Conservation (phyloP, 2,797 vertebrate species). For the Brachyrhaphis roseni region DNA sequence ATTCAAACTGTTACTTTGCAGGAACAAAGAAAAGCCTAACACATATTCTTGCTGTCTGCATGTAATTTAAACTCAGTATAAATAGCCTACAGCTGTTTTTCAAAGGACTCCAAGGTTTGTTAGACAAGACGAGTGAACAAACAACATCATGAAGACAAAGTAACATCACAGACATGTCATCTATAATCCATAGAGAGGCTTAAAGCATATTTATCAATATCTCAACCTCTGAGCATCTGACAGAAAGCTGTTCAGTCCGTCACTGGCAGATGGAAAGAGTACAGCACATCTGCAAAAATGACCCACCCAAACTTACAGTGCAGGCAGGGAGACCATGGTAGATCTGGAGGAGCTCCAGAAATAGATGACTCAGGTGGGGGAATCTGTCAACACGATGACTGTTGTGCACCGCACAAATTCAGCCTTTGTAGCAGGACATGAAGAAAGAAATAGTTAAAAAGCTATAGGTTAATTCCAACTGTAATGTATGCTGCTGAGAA, state of each 20-base stretch:
- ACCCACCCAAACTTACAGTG: neutral
- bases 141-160: neutral
- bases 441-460: neutral
- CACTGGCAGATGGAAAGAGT: neutral
- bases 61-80: neutral
- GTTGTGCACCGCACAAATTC: neutral
- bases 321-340: neutral
- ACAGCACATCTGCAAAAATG: neutral
- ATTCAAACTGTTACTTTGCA: neutral
- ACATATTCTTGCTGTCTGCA: neutral
- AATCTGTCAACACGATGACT: neutral
- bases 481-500: neutral
- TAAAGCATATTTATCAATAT: neutral
- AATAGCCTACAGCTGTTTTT: neutral
- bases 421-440: neutral
- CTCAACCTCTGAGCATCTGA: neutral
- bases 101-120: neutral
- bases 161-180: neutral
- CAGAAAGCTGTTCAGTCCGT: neutral
- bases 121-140: neutral
- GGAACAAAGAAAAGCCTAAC: neutral
- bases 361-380: neutral
- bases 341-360: neutral
- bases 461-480: neutral
- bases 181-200: neutral